phyloP scores from a whole-genome alignment of 2,113 vertebrate species.

The Microcebus jonahi region DNA sequence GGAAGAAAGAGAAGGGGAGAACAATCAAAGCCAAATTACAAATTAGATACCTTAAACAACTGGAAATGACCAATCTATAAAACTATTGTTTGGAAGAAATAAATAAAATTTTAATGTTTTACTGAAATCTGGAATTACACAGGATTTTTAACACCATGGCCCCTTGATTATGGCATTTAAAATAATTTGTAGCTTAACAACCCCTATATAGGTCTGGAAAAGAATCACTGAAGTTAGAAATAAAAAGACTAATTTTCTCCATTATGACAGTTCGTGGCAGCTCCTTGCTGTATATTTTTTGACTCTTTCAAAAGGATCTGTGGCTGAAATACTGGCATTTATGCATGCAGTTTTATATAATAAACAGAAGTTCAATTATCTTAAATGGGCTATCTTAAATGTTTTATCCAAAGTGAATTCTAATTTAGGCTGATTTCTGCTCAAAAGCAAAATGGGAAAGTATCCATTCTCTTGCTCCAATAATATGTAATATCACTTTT shows the following conservation, averaged over 20 bases:
- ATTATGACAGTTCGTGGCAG: background rate
- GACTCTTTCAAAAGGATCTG: background rate
- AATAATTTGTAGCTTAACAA: background rate
- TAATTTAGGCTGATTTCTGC: slow-evolving; percentile 45
- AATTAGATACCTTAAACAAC: background rate
- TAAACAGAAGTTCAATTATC: slow-evolving; percentile 62
- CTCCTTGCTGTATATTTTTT: slow-evolving; percentile 6
- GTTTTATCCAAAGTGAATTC: slow-evolving; percentile 36
- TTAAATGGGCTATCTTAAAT: slow-evolving; percentile 50
- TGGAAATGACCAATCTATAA: background rate
- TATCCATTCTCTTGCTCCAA: background rate
- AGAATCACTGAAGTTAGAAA: slow-evolving; percentile 46
- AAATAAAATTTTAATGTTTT: slow-evolving; percentile 25
- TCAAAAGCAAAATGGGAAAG: background rate
- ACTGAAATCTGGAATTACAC: background rate
- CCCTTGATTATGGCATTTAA: slow-evolving; percentile 25
- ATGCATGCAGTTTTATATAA: slow-evolving; percentile 27
- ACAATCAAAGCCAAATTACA: background rate
- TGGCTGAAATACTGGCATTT: slow-evolving; percentile 43
- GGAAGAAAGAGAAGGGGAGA: background rate
- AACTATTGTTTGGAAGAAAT: background rate
- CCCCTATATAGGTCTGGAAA: background rate
- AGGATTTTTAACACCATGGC: background rate
- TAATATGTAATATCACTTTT: background rate
- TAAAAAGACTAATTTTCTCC: slow-evolving; percentile 13